Base-by-base conservation (phyloP, 2,113 vertebrate species). In the Eleginops maclovinus region DNA sequence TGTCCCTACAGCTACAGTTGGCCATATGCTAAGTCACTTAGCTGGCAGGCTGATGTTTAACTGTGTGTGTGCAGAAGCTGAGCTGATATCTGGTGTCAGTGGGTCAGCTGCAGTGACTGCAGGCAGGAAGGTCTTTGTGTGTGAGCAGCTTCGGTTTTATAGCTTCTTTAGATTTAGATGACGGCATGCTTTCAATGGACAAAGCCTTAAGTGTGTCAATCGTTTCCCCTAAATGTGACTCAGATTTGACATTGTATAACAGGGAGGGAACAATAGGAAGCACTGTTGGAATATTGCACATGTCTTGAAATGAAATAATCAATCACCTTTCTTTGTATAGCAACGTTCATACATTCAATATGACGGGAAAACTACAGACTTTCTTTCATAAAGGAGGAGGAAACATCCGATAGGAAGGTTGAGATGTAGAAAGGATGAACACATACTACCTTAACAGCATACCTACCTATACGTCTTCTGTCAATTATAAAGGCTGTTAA, bases 21-120 rank as follows among this genome's bases (percentile, higher is more conserved):
- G 55, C 73, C 87, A 90, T 85, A 58, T 90, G 91, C 36, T 87
- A 40, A 88, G 66, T 65, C 56, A 46, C 53, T 88, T 75, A 78
- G 76, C 49, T 2, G 72, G 40, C 22, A 4, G 28, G 46, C 62
- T 19, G 64, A 75, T 53, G 55, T 73, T 75, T 85, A 17, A 44
- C 3, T 31, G 31, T 31, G 31, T 31, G 31, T 31, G 31, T 31
- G n/a, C n/a, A n/a, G n/a, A n/a, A n/a, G n/a, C n/a, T 59, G 10
- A 53, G 68, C 47, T 72, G 36, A 65, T n/a, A 63, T 65, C 70
- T 71, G 72, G 9, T 9, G 51, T 60, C 55, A 62, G 47, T 28
- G 9, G 49, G 43, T 46, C 13, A 69, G 40, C 47, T 21, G 17
- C 26, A 58, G 13, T 41, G 49, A 60, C 24, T 44, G 46, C 40